Evolutionary conservation across 2,113 vertebrate species (phyloP).

Genomic region (Microcebus jonahi): DNA sequence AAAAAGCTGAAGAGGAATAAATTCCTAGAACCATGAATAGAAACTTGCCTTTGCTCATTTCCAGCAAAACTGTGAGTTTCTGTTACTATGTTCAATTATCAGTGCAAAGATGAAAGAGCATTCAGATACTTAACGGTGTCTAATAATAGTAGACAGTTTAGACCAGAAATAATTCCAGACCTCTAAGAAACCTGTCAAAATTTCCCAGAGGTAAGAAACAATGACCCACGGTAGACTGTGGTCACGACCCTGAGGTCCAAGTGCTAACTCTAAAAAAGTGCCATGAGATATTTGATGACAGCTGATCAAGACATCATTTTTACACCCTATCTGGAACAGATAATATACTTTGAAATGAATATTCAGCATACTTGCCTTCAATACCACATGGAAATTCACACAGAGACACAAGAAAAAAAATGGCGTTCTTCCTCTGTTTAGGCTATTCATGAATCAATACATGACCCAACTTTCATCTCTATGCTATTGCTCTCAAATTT

Average conservation of each 20-base stretch:
- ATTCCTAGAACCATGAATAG: neutral
- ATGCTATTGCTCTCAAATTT: neutral
- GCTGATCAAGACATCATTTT: slow-evolving; percentile 47
- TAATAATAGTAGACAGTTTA: slow-evolving; percentile 49
- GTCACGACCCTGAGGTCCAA: slow-evolving; percentile 28
- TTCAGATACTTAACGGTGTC: slow-evolving; percentile 32
- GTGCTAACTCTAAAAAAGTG: slow-evolving; percentile 22
- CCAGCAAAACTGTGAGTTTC: neutral
- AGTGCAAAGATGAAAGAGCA: neutral
- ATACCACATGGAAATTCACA: neutral
- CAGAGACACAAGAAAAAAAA: neutral
- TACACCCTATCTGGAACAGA: neutral
- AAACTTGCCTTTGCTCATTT: neutral
- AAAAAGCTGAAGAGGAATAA: neutral
- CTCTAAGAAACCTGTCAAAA: slow-evolving; percentile 62
- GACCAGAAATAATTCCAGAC: slow-evolving; percentile 42
- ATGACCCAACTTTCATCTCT: neutral
- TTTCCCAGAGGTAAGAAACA: slow-evolving; percentile 43
- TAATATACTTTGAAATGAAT: slow-evolving; percentile 9
- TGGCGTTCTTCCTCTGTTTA: neutral
- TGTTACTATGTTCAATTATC: neutral
- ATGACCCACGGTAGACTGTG: slow-evolving; percentile 3
- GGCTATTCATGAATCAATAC: neutral
- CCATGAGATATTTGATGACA: slow-evolving; percentile 38
- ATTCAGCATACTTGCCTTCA: slow-evolving; percentile 5